A percentile compares a stretch with the other conserved stretches of the same genome.
Evolutionary conservation across 2,797 vertebrate genomes (phyloP).

Genomic region (Manis crassicaudata): DNA sequence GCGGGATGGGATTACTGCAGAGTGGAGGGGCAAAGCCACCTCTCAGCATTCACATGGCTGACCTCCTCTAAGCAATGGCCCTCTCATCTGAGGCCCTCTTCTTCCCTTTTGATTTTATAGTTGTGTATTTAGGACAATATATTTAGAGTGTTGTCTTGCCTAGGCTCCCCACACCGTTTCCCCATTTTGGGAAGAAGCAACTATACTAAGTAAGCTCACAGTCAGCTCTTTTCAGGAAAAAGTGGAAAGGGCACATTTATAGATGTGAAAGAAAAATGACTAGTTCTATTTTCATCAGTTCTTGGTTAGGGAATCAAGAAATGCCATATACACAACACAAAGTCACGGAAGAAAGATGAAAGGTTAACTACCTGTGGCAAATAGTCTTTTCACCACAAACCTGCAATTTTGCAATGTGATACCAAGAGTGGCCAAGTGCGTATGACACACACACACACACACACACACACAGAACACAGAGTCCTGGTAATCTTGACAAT

Average conservation of each 20-base stretch:
- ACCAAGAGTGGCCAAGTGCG: not conserved
- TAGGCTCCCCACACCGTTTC: not conserved
- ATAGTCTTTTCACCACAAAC: not conserved
- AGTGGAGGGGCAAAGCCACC: too few species aligned
- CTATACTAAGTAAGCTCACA: not conserved
- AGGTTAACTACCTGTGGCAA: not conserved
- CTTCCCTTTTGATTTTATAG: not conserved
- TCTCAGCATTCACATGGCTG: accelerated
- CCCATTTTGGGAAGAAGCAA: not conserved
- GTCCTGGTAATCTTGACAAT: not conserved
- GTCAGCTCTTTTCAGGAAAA: not conserved
- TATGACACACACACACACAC: not conserved
- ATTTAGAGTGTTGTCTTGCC: not conserved
- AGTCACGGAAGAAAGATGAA: not conserved
- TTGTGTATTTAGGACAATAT: not conserved
- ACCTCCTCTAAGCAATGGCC: not conserved
- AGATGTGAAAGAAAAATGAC: not conserved
- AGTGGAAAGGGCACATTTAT: not conserved
- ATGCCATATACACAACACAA: not conserved
- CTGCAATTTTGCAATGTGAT: not conserved
- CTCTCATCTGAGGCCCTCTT: not conserved
- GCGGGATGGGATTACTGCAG: not conserved
- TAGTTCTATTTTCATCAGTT: not conserved
- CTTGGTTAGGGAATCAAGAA: not conserved
- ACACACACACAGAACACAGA: too few species aligned